Base-by-base conservation (phyloP, 2,113 vertebrate species). In the Neotoma lepida region DNA sequence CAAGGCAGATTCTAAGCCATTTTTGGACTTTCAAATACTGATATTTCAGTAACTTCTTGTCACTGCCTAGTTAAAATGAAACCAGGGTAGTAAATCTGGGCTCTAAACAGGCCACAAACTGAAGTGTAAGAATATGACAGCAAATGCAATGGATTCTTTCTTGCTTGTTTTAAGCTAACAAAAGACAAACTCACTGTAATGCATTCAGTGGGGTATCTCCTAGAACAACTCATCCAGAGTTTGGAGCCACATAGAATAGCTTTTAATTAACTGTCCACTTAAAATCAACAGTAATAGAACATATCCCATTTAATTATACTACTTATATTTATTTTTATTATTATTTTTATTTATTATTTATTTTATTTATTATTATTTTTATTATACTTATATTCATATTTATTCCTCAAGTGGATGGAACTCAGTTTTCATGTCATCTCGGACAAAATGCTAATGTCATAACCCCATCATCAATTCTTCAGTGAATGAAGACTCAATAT, bases 401-500 rank as follows among this genome's bases (percentile, higher is more conserved):
- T n/a, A 22, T 51, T 51, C 9, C 33, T 86, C 46, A 68, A 13
- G 33, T 24, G 17, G 46, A 63, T 24, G 17, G 46, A 63, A 61
- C 18, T 66, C 18, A 66, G 17, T 64, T 66, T 85, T 86, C 6
- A 18, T 66, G 30, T 86, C 14, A 86, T 86, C 28, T 18, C 49
- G 30, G 4, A 13, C 61, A 86, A 28, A 41, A 63, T 44, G 4
- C 26, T 44, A 17, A 20, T 84, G 28, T 44, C 39, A 84, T 44
- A 63, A 17, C 15, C 81, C 63, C 9, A 9, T 63, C 81, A 84
- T 13, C 10, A 44, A 18, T 15, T 2, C 26, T 44, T 84, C 39
- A 33, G 39, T 28, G n/a, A 15, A 10, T 4, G 24, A 44, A 44
- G 4, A 44, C 1, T 9, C 1, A 1, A 1, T 63, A 20, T 44